These are phyloP conservation scores for Thaumatotibia leucotreta DNA, from an alignment of 1,140 invertebrate species.

Conservation along the genomic window DNA sequence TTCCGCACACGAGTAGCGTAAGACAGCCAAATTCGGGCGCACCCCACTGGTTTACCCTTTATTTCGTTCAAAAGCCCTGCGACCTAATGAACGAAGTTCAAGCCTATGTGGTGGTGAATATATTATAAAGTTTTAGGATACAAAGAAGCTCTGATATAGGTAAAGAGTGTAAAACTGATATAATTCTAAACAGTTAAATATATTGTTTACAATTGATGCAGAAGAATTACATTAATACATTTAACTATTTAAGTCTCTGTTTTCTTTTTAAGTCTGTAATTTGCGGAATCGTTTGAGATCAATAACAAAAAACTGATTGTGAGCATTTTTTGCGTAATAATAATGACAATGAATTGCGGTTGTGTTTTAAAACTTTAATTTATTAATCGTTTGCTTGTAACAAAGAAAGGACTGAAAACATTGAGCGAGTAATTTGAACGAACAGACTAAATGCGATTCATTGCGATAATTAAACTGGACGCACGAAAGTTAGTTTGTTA, in stretches of 20 bases:
- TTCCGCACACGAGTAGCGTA: slow-evolving; percentile 15
- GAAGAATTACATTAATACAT: too few species aligned
- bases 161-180: too few species aligned
- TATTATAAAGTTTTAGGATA: slow-evolving; percentile 22
- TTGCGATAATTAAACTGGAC: slow-evolving; percentile 10
- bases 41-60: background rate
- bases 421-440: slow-evolving; percentile 1
- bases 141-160: slow-evolving; percentile 2
- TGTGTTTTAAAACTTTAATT: too few species aligned
- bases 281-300: too few species aligned
- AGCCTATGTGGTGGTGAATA: slow-evolving; percentile 28
- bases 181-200: too few species aligned
- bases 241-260: too few species aligned
- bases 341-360: too few species aligned
- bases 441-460: slow-evolving; percentile 11
- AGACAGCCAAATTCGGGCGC: slow-evolving; percentile 18
- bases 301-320: too few species aligned
- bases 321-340: too few species aligned
- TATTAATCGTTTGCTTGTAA: too few species aligned
- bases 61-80: slow-evolving; percentile 26
- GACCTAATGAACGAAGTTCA: slow-evolving; percentile 33
- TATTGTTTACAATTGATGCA: too few species aligned
- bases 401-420: background rate
- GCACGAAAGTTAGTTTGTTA: slow-evolving; percentile 13
- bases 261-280: too few species aligned